Conservation (phyloP, 1,140 invertebrate species). For the Mactra quadrangularis region DNA sequence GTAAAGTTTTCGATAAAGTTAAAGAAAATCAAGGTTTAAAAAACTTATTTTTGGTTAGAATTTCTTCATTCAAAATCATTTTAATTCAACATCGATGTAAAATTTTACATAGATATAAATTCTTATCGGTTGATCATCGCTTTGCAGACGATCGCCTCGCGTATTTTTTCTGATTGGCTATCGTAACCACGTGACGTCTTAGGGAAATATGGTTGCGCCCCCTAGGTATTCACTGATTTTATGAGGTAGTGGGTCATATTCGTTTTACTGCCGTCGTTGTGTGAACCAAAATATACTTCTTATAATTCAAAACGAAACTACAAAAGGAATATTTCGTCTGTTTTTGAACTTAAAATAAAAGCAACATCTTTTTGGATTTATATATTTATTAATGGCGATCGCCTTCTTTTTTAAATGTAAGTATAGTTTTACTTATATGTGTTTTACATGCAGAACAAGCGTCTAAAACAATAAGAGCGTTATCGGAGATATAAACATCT, state of each 20-base stretch:
- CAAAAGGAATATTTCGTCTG: slow-evolving; percentile 7
- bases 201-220: slow-evolving; percentile 48
- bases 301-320: slow-evolving; percentile 26
- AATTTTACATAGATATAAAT: no score
- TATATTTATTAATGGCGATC: slow-evolving; percentile 41
- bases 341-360: slow-evolving; percentile 15
- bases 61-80: no score
- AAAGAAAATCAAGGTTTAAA: no score
- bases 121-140: neutral
- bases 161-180: slow-evolving; percentile 43
- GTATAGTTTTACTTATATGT: slow-evolving; percentile 19
- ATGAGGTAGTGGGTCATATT: slow-evolving; percentile 52
- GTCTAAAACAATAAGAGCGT: slow-evolving; percentile 3
- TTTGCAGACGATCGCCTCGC: slow-evolving; percentile 24
- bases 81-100: no score
- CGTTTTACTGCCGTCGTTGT: slow-evolving; percentile 51
- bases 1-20: no score
- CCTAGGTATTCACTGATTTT: slow-evolving; percentile 52
- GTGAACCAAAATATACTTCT: slow-evolving; percentile 35
- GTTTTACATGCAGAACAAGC: neutral
- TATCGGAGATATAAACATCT: slow-evolving; percentile 19
- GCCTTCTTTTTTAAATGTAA: slow-evolving; percentile 27
- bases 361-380: slow-evolving; percentile 41
- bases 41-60: no score
- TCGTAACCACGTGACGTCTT: slow-evolving; percentile 35